Evolutionary conservation across 2,113 vertebrate genomes (phyloP).

Genomic region (Jaculus jaculus): DNA sequence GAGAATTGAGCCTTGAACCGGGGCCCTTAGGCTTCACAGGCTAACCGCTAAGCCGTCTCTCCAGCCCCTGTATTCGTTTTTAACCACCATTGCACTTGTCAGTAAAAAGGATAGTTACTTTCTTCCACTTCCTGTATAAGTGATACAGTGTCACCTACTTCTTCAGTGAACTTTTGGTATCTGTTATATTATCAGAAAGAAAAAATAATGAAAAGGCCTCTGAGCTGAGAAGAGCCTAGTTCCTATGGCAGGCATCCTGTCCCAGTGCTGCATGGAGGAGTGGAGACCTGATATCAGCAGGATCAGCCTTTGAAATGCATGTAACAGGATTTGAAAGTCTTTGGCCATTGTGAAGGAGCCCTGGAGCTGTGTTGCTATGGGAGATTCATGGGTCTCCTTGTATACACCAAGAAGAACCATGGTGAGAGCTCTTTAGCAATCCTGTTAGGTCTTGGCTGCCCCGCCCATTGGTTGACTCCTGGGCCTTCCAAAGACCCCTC

Average conservation of each 20-base stretch:
- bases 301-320: neutral
- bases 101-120: constrained; percentile 8
- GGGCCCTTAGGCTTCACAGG: too few species aligned
- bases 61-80: too few species aligned
- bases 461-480: neutral
- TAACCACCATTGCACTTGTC: neutral
- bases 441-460: neutral
- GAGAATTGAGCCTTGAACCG: too few species aligned
- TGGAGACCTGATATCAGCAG: neutral
- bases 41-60: too few species aligned
- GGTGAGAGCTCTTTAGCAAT: neutral
- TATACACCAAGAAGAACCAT: neutral
- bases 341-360: neutral
- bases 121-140: constrained; percentile 57
- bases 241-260: neutral
- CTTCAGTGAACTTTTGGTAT: neutral
- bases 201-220: neutral
- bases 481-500: neutral
- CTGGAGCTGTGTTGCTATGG: neutral
- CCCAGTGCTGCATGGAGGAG: neutral
- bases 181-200: constrained; percentile 3
- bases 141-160: neutral
- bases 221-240: neutral
- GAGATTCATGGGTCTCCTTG: neutral
- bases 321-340: neutral